These are phyloP conservation scores for Sigmodon hispidus DNA, from an alignment of 2,113 vertebrate species.

Conservation along the genomic window DNA sequence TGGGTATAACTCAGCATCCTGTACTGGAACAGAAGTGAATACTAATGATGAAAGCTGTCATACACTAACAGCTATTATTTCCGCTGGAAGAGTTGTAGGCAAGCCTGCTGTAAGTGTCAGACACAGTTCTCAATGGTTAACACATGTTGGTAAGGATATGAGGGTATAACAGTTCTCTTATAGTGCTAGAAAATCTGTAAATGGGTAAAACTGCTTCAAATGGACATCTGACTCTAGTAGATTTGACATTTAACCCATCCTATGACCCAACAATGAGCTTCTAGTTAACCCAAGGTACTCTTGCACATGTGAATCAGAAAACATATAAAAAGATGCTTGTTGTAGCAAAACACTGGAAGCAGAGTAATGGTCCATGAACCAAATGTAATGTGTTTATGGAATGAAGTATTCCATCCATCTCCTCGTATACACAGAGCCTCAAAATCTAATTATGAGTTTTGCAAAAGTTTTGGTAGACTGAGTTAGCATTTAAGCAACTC, in stretches of 20 bases:
- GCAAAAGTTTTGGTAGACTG: neutral
- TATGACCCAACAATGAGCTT: neutral
- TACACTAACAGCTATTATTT: neutral
- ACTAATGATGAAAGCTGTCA: neutral
- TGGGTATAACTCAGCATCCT: neutral
- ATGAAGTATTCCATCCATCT: neutral
- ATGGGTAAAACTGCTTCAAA: neutral
- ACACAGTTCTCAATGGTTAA: neutral
- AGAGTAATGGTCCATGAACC: conserved; percentile 37
- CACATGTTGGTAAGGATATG: neutral
- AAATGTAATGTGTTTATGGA: conserved; percentile 47
- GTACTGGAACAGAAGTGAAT: neutral
- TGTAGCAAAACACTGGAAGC: neutral
- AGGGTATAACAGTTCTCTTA: neutral
- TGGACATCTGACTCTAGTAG: neutral
- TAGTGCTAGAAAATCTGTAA: neutral
- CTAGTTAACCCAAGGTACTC: neutral
- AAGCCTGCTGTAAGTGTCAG: neutral
- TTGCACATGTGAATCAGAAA: neutral
- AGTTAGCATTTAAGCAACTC: neutral
- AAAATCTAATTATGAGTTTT: conserved; percentile 21
- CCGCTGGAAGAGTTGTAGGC: neutral
- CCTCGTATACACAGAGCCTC: neutral
- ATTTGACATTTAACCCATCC: neutral
- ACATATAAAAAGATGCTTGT: neutral